phyloP scores from a whole-genome alignment of 2,888 invertebrate genomes.

The Tiliacea citrago region DNA sequence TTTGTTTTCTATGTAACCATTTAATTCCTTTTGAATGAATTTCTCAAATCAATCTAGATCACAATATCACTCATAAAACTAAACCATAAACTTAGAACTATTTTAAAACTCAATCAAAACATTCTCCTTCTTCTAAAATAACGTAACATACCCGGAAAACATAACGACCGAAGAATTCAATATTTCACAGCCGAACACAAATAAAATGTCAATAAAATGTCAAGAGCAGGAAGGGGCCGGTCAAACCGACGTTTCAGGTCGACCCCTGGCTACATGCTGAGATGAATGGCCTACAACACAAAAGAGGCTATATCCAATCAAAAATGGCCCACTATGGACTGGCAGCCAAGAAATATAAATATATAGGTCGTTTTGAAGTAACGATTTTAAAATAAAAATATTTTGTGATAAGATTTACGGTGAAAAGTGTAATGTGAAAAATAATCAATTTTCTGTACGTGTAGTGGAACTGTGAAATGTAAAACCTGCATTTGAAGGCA shows the following conservation, averaged over 20 bases:
- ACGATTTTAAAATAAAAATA: conserved; percentile 1
- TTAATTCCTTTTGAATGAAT: too few relatives aligned
- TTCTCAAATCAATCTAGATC: too few relatives aligned
- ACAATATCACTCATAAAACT: not conserved
- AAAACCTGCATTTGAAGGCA: not conserved
- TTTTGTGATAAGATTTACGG: not conserved
- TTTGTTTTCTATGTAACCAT: too few relatives aligned
- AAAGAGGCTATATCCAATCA: conserved; percentile 15
- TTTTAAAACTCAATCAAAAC: not conserved
- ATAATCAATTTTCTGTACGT: not conserved
- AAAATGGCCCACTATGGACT: conserved; percentile 11
- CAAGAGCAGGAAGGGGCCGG: conserved; percentile 46
- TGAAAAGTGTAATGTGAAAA: too few relatives aligned
- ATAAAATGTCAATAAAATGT: conserved; percentile 44
- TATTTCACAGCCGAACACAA: conserved; percentile 28
- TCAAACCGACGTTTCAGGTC: too few relatives aligned
- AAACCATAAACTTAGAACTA: not conserved
- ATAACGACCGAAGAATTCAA: conserved; percentile 6
- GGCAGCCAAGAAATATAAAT: not conserved
- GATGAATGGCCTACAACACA: conserved; percentile 16
- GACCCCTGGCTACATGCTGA: conserved; percentile 10
- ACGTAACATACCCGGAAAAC: conserved; percentile 1
- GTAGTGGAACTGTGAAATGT: not conserved
- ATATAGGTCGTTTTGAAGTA: not conserved
- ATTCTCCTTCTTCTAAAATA: not conserved